Percentiles rank a stretch among this genome's conserved stretches.
These are phyloP conservation scores for Ameiurus melas DNA, from an alignment of 2,113 vertebrate genomes.

Conservation along the genomic window DNA sequence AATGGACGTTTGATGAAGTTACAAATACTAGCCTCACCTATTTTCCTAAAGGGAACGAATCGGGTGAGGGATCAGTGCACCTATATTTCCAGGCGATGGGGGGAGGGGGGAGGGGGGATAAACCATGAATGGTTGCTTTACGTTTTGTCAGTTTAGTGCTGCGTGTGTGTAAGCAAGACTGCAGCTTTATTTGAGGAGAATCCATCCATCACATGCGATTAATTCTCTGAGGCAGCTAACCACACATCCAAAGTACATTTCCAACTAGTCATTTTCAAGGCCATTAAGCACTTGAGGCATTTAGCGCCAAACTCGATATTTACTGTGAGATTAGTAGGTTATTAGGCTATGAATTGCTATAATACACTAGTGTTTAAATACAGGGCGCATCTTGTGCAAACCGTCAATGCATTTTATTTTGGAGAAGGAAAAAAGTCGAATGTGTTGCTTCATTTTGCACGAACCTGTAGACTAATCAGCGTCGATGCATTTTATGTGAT, in stretches of 20 bases:
- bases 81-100: not conserved
- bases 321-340: conserved; percentile 82
- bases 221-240: conserved; percentile 76
- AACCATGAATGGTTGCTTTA: not conserved
- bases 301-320: conserved; percentile 92
- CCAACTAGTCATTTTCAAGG: conserved; percentile 90
- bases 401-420: not conserved
- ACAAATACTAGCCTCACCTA: not conserved
- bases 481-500: conserved; percentile 90
- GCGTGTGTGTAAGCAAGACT: conserved; percentile 1
- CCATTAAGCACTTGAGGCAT: conserved; percentile 90
- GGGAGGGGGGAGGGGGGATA: not conserved
- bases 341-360: conserved; percentile 82
- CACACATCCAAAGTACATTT: conserved; percentile 95
- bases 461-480: conserved; percentile 84
- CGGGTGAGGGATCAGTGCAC: not conserved
- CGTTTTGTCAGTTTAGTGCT: not conserved
- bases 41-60: conserved; percentile 10
- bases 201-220: conserved; percentile 52
- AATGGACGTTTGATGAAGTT: conserved; percentile 31
- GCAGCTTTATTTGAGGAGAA: conserved; percentile 47
- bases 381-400: conserved; percentile 73
- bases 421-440: conserved; percentile 69
- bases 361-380: conserved; percentile 87
- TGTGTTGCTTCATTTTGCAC: conserved; percentile 80